Evolutionary conservation across 2,113 vertebrate species (phyloP), one percentile per base, ranked within the genome.

Genomic region (Penelope pileata): DNA sequence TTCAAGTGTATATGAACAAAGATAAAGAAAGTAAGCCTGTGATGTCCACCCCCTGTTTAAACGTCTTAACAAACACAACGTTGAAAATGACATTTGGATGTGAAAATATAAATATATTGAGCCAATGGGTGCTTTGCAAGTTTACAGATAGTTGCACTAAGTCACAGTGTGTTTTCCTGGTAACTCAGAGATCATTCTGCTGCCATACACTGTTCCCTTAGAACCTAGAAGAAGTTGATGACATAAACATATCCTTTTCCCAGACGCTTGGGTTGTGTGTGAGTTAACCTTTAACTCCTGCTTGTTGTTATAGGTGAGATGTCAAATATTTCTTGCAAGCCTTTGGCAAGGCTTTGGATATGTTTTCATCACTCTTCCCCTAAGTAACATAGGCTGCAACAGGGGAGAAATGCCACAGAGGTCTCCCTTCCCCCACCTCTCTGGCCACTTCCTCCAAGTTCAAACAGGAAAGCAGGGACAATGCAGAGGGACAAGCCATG

Each of bases 251-350:
- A 98, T 97, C 97, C 97, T 96, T 97, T 97, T 96, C 84, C 95
- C 90, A 94, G 97, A 94, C 10, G 58, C 93, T 96, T 86, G 87
- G 85, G 74, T 89, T 94, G 95, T 95, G 91, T 98, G 97, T 93
- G 90, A 97, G 93, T 96, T 98, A 97, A 98, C 98, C 98, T 98
- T 98, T 98, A 97, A 91, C 97, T 97, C 92, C 80, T 86, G 86
- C 85, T 97, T 97, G 93, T 95, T 97, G 93, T 96, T 96, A 60
- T 91, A 96, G 97, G 97, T 98, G 96, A 98, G 96, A 97, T 97
- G 97, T 98, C 97, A 98, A 97, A 97, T 97, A 98, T 95, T 98
- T 97, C 92, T 96, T 83, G 86, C 0, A 7, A 94, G 77, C 22
- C 81, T 94, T 90, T 98, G 97, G 97, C 97, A 97, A 94, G 51